Conservation (phyloP, 2,888 invertebrate genomes). For the Criorhina ranunculi region DNA sequence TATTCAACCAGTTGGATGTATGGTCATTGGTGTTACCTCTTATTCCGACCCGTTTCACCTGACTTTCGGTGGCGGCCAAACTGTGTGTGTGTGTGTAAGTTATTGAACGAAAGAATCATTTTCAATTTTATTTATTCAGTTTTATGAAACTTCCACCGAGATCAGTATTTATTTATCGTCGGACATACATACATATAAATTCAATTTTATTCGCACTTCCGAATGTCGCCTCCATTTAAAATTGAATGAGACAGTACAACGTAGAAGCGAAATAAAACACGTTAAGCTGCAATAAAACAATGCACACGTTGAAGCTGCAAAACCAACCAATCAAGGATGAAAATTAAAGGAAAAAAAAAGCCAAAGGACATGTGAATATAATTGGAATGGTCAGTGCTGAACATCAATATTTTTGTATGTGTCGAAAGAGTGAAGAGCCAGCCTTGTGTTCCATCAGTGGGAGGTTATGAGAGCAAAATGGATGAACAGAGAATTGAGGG, state of each 20-base stretch:
- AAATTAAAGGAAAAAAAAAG: neutral
- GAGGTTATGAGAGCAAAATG: slow-evolving; percentile 21
- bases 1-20: slow-evolving; percentile 23
- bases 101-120: neutral
- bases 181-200: slow-evolving; percentile 21
- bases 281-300: slow-evolving; percentile 12
- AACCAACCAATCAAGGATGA: slow-evolving; percentile 1
- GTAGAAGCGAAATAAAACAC: neutral
- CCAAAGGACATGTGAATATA: slow-evolving; percentile 30
- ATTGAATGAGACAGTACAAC: slow-evolving; percentile 27
- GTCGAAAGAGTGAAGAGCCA: neutral
- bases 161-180: slow-evolving; percentile 27
- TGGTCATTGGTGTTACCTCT: neutral
- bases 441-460: neutral
- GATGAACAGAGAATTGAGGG: neutral
- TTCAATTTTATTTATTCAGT: slow-evolving; percentile 11
- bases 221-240: slow-evolving; percentile 25
- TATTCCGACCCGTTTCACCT: slow-evolving; percentile 9
- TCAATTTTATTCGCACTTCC: slow-evolving; percentile 32
- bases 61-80: slow-evolving; percentile 21
- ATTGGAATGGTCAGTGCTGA: slow-evolving; percentile 25
- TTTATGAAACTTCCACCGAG: neutral
- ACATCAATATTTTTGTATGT: neutral
- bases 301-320: slow-evolving; percentile 12
- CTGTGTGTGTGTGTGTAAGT: neutral